phyloP scores from a whole-genome alignment of 2,113 vertebrate species.

The Ceyx margarethae region DNA sequence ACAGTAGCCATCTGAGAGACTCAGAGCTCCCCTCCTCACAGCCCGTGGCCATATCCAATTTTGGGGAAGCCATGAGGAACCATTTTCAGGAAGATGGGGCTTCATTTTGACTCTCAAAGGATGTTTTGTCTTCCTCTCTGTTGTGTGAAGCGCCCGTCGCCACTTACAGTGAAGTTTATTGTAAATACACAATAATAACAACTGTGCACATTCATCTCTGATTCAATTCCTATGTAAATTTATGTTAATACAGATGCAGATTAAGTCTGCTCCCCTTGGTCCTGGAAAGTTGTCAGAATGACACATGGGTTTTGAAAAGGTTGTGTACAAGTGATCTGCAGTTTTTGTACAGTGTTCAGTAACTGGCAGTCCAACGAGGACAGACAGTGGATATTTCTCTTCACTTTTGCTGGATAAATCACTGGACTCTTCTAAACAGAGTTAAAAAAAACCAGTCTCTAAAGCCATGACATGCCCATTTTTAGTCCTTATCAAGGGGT shows the following conservation, averaged over 20 bases:
- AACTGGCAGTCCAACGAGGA: neutral
- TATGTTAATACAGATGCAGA: constrained; percentile 57
- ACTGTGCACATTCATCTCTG: constrained; percentile 41
- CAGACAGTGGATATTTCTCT: neutral
- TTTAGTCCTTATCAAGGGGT: neutral
- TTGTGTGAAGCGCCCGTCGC: constrained; percentile 59
- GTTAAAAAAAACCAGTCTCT: neutral
- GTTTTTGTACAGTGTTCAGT: neutral
- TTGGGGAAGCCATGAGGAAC: neutral
- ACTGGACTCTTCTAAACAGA: neutral
- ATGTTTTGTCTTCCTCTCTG: constrained; percentile 47
- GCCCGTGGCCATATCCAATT: neutral
- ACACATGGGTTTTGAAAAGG: constrained; percentile 58
- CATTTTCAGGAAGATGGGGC: constrained; percentile 9
- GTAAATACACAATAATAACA: constrained; percentile 71
- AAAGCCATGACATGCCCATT: neutral
- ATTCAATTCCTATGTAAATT: constrained; percentile 62
- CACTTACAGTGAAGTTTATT: constrained; percentile 65
- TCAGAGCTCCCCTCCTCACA: neutral
- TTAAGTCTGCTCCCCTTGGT: constrained; percentile 43
- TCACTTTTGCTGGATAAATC: neutral
- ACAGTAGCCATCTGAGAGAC: neutral
- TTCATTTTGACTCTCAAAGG: constrained; percentile 48
- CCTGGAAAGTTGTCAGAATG: constrained; percentile 56
- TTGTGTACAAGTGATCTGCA: constrained; percentile 23